These are phyloP conservation scores for Sciurus vulgaris DNA, from an alignment of 2,797 vertebrate genomes.

Conservation along the genomic window DNA sequence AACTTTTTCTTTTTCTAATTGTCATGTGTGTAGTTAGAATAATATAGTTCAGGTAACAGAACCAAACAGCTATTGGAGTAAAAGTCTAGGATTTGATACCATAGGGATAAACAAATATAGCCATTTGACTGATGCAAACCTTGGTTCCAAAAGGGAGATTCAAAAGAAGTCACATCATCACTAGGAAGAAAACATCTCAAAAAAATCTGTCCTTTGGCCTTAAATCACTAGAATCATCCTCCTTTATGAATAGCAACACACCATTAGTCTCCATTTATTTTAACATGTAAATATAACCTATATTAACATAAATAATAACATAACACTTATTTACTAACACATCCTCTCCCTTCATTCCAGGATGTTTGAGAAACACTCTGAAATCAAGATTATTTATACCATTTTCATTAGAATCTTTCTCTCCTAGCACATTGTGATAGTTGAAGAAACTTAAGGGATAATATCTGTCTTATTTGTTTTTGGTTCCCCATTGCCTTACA, in stretches of 20 bases:
- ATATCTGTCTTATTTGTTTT: background rate
- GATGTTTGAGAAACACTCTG: background rate
- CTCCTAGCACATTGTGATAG: background rate
- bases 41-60: background rate
- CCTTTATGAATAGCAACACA: background rate
- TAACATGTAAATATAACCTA: background rate
- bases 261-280: background rate
- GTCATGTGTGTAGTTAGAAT: background rate
- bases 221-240: background rate
- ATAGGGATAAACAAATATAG: background rate
- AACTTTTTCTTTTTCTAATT: slow-evolving; percentile 16
- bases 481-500: background rate
- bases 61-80: background rate
- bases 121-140: background rate
- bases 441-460: background rate
- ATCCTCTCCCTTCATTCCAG: background rate
- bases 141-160: background rate
- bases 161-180: background rate
- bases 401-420: background rate
- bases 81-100: background rate
- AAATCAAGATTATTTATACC: slow-evolving; percentile 5
- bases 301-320: too few relatives aligned
- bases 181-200: background rate
- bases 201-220: background rate
- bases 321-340: too few relatives aligned